Evolutionary conservation across 2,113 vertebrate genomes (phyloP).

Genomic region (Mesoclemmys tuberculata): DNA sequence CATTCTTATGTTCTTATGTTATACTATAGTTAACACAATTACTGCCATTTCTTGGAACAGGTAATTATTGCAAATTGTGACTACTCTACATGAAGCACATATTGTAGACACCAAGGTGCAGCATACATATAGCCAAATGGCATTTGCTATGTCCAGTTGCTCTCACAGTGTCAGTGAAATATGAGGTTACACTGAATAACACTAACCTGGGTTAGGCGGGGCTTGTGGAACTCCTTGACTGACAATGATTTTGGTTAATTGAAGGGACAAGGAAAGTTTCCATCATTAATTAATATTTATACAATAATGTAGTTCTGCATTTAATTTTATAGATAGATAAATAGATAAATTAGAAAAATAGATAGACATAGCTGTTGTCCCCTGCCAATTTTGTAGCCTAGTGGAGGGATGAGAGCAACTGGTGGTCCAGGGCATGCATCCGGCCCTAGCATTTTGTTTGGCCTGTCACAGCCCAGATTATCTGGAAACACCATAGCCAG

Average conservation of each 20-base stretch:
- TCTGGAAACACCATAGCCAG: no score
- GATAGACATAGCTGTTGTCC: not conserved
- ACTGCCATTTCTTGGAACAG: conserved; percentile 27
- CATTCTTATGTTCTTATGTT: not conserved
- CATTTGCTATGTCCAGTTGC: not conserved
- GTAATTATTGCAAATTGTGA: not conserved
- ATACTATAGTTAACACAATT: not conserved
- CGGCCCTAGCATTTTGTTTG: no score
- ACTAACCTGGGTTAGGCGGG: not conserved
- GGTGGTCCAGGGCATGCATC: no score
- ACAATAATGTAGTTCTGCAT: not conserved
- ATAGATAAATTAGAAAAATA: not conserved
- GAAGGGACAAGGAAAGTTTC: not conserved
- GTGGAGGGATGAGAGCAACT: no score
- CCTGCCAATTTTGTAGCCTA: no score
- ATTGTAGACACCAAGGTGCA: not conserved
- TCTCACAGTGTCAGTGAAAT: not conserved
- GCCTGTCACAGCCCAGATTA: no score
- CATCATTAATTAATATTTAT: not conserved
- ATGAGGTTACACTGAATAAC: not conserved
- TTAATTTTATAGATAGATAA: not conserved
- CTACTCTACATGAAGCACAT: not conserved
- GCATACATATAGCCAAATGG: not conserved
- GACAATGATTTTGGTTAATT: not conserved
- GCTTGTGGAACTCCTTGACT: not conserved